Evolutionary conservation across 2,797 vertebrate species (phyloP), one percentile per base, ranked within the genome.

Genomic region (Peromyscus aztecus): DNA sequence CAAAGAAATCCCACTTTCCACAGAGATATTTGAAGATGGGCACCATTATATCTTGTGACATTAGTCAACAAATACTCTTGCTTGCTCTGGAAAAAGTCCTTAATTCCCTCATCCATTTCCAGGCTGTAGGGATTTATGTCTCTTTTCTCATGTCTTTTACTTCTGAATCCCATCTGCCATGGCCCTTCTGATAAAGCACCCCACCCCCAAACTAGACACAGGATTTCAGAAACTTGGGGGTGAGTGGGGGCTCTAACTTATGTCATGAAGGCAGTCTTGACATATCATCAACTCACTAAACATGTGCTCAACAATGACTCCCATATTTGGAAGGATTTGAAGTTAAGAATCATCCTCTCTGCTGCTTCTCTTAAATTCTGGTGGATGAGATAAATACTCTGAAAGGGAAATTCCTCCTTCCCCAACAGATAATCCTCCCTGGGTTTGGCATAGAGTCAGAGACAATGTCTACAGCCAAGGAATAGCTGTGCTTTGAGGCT

Each of bases 381-480:
- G 46, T 89, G 55, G 73, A 67, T 43, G 78, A 93, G 37, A 52
- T 78, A 87, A 94, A 84, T 84, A 89, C 43, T 86, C 37, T 71
- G 86, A 94, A 92, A 97, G 90, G 89, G 95, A 96, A 96, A 83
- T 61, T 49, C 57, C 59, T 94, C 24, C 16, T 91, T 94, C 61
- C 46, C 75, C n/a, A 76, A 49, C 34, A 94, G 71, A 82, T 13
- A 27, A 6, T 40, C 80, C 84, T 75, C 55, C 81, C n/a, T 93
- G 80, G 37, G 89, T 57, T 80, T 96, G 97, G 76, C 84, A 71
- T 4, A 63, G 73, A 91, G 81, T 52, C 71, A 59, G 49, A 84
- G 71, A 92, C 23, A n/a, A 3, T 88, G 81, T 77, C 61, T 92
- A 29, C n/a, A 89, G 81, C 73, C 67, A 75, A 80, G 14, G 55